Conservation (phyloP, 1,140 invertebrate species). For the Physella acuta region DNA sequence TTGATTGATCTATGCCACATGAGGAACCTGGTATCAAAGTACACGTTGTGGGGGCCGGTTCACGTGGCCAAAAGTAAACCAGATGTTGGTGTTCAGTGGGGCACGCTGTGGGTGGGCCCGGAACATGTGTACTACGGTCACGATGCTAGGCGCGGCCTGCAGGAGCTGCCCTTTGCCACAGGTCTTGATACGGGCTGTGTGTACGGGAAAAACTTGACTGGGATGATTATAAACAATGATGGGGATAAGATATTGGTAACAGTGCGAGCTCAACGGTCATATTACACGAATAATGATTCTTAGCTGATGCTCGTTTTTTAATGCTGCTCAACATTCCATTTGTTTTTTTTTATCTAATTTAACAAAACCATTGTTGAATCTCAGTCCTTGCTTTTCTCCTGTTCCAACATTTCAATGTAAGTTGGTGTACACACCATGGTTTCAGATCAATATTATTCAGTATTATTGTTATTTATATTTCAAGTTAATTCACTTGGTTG, state of each 20-base stretch:
- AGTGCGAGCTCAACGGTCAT: slow-evolving; percentile 33
- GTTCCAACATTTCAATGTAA: too few relatives aligned
- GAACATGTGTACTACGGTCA: slow-evolving; percentile 62
- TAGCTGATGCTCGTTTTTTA: not conserved
- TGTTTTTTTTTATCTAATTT: not conserved
- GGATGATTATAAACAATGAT: slow-evolving; percentile 39
- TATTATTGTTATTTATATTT: too few relatives aligned
- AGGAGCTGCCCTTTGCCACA: slow-evolving; percentile 48
- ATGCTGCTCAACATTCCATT: not conserved
- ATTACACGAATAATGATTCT: slow-evolving; percentile 14
- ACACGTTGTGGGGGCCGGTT: slow-evolving; percentile 26
- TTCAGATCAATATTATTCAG: too few relatives aligned
- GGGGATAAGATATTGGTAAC: slow-evolving; percentile 22
- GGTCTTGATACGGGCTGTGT: slow-evolving; percentile 60
- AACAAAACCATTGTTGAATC: too few relatives aligned
- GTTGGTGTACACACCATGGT: too few relatives aligned
- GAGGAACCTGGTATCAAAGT: slow-evolving; percentile 49
- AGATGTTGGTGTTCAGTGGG: slow-evolving; percentile 52
- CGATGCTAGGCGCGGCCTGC: slow-evolving; percentile 52
- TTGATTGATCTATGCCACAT: slow-evolving; percentile 51
- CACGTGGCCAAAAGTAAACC: slow-evolving; percentile 31
- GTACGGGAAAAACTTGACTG: slow-evolving; percentile 51
- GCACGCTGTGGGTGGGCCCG: slow-evolving; percentile 56
- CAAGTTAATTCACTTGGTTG: too few relatives aligned
- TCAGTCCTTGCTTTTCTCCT: too few relatives aligned